A percentile compares a stretch with the other conserved stretches of the same genome.
These are phyloP conservation scores for Sebastes itinus DNA, from an alignment of 2,797 vertebrate species.

Conservation along the genomic window DNA sequence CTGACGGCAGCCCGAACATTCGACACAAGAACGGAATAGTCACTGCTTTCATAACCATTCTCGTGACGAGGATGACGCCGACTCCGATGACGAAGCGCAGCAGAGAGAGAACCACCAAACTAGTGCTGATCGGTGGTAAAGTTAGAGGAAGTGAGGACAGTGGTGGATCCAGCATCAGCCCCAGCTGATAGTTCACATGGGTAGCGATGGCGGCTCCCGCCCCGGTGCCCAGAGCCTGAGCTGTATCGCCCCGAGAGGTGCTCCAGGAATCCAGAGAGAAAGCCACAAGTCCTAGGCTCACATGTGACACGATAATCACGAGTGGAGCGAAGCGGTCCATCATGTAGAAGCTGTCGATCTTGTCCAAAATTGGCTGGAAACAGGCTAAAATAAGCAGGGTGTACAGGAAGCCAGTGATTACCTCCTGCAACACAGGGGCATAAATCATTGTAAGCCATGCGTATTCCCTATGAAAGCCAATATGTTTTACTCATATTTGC, in stretches of 20 bases:
- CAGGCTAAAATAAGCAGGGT: conserved; percentile 89
- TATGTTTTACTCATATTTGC: not conserved
- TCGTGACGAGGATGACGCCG: conserved; percentile 83
- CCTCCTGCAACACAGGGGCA: conserved; percentile 86
- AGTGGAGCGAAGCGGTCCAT: conserved; percentile 86
- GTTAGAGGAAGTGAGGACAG: conserved; percentile 83
- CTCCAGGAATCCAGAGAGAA: conserved; percentile 98
- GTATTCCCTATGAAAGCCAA: not conserved
- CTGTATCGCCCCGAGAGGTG: conserved; percentile 95
- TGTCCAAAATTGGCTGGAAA: conserved; percentile 89
- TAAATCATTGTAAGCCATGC: not conserved
- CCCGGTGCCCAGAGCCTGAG: conserved; percentile 93
- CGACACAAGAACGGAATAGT: conserved; percentile 91
- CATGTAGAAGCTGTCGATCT: conserved; percentile 95
- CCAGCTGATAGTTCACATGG: conserved; percentile 84
- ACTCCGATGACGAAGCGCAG: conserved; percentile 89
- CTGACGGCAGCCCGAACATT: conserved; percentile 82
- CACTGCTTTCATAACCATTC: conserved; percentile 89
- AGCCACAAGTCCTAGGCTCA: conserved; percentile 91
- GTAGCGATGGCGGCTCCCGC: conserved; percentile 90
- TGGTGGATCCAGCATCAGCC: conserved; percentile 85
- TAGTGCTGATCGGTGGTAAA: conserved; percentile 78
- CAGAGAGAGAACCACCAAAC: conserved; percentile 83
- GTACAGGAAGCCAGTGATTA: conserved; percentile 94
- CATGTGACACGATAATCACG: conserved; percentile 87